A percentile compares a stretch with the other conserved stretches of the same genome.
Evolutionary conservation across 2,113 vertebrate genomes (phyloP).

Genomic region (Muntiacus reevesi): DNA sequence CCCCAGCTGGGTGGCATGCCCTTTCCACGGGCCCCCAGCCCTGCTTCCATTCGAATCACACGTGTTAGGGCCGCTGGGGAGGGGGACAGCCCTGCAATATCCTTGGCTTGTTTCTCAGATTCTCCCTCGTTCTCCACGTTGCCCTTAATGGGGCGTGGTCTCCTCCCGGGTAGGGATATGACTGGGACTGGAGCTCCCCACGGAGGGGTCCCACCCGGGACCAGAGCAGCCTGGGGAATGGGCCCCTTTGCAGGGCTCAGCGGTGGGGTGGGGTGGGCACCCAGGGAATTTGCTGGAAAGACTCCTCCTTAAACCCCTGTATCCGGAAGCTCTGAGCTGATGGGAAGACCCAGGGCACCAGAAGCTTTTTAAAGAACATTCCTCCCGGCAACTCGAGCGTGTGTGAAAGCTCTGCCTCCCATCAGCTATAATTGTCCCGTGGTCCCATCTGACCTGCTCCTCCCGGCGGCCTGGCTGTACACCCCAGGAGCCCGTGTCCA

Average conservation of each 20-base stretch:
- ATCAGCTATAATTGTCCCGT: background rate
- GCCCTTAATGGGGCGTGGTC: too few species aligned
- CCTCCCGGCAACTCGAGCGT: background rate
- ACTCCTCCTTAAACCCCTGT: background rate
- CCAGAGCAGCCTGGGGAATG: background rate
- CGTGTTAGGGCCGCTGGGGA: accelerated
- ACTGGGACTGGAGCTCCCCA: background rate
- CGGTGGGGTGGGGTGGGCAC: background rate
- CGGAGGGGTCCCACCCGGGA: accelerated
- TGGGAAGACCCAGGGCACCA: background rate
- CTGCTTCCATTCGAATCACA: too few species aligned
- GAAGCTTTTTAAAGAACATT: conserved; percentile 32
- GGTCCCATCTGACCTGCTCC: background rate
- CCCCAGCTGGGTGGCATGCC: background rate
- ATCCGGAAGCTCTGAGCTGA: background rate
- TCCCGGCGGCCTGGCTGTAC: background rate
- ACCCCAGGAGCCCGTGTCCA: background rate
- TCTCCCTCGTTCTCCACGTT: background rate
- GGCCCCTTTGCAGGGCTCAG: background rate
- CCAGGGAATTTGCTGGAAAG: background rate
- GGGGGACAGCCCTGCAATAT: background rate
- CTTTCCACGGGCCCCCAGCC: background rate
- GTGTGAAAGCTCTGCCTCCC: background rate
- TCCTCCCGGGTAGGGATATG: background rate
- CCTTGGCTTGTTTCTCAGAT: background rate